Evolutionary conservation across 1,140 invertebrate genomes (phyloP).

Genomic region (Lordiphosa mommai): DNA sequence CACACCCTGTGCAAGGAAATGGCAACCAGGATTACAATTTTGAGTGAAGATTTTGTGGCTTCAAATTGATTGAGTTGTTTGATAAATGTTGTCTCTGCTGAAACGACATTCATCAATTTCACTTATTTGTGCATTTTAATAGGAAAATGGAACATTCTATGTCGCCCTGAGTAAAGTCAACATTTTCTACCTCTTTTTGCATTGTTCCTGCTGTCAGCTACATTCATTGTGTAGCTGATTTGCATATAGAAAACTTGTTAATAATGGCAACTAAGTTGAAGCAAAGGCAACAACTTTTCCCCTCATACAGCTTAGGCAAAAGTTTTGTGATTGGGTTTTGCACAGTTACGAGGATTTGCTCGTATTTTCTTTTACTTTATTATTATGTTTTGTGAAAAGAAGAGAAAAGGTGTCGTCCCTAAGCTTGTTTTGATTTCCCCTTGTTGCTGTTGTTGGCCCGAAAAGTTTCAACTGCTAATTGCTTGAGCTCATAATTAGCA

Average conservation of each 20-base stretch:
- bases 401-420: slow-evolving; percentile 41
- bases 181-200: slow-evolving; percentile 35
- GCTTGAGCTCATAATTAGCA: slow-evolving; percentile 59
- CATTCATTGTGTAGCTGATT: slow-evolving; percentile 42
- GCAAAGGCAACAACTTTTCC: slow-evolving; percentile 39
- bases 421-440: slow-evolving; percentile 57
- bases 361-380: background rate
- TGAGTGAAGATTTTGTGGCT: slow-evolving; percentile 19
- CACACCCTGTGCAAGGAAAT: slow-evolving; percentile 3
- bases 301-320: slow-evolving; percentile 46
- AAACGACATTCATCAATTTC: slow-evolving; percentile 62
- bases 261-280: slow-evolving; percentile 48
- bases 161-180: slow-evolving; percentile 29
- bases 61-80: slow-evolving; percentile 64
- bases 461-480: slow-evolving; percentile 56
- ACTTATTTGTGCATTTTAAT: slow-evolving; percentile 57
- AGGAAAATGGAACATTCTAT: slow-evolving; percentile 26
- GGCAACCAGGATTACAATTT: background rate
- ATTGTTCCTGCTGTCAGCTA: slow-evolving; percentile 13
- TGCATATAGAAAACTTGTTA: slow-evolving; percentile 69
- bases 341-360: slow-evolving; percentile 14
- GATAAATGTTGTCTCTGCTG: slow-evolving; percentile 31
- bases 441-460: slow-evolving; percentile 40
- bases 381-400: background rate
- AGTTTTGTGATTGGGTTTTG: slow-evolving; percentile 68